Percentiles rank a stretch among this genome's conserved stretches.
These are phyloP conservation scores for Cephus runcator DNA, from an alignment of 2,888 invertebrate species.

Conservation along the genomic window DNA sequence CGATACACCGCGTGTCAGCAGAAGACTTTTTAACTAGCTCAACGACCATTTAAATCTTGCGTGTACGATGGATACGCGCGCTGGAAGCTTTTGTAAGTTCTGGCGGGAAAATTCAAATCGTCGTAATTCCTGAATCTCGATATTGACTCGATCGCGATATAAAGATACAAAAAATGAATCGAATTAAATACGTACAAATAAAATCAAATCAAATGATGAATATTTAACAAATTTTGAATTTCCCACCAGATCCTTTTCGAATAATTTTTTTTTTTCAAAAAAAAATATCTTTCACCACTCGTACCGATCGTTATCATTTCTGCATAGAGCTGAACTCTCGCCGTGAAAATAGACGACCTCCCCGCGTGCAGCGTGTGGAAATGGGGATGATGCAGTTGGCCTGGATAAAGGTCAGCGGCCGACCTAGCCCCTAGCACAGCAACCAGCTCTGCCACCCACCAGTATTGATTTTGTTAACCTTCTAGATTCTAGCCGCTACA, in stretches of 20 bases:
- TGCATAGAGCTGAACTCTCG: conserved; percentile 6
- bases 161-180: neutral
- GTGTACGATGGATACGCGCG: neutral
- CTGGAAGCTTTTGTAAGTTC: neutral
- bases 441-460: conserved; percentile 39
- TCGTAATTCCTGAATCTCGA: neutral
- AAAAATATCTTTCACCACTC: too few species aligned
- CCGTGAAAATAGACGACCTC: conserved; percentile 46
- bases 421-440: conserved; percentile 54
- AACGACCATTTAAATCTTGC: neutral
- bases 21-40: neutral
- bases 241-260: neutral
- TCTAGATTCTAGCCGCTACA: conserved; percentile 40
- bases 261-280: too few species aligned
- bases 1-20: neutral
- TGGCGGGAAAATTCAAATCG: neutral
- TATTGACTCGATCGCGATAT: neutral
- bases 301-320: neutral
- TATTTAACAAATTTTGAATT: neutral
- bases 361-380: conserved; percentile 36
- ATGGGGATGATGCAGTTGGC: conserved; percentile 60
- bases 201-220: neutral
- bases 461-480: conserved; percentile 59
- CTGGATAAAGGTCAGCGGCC: conserved; percentile 63
- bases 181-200: neutral